Base-by-base conservation (phyloP, 2,888 invertebrate genomes). In the Drosophila austrosaltans region DNA sequence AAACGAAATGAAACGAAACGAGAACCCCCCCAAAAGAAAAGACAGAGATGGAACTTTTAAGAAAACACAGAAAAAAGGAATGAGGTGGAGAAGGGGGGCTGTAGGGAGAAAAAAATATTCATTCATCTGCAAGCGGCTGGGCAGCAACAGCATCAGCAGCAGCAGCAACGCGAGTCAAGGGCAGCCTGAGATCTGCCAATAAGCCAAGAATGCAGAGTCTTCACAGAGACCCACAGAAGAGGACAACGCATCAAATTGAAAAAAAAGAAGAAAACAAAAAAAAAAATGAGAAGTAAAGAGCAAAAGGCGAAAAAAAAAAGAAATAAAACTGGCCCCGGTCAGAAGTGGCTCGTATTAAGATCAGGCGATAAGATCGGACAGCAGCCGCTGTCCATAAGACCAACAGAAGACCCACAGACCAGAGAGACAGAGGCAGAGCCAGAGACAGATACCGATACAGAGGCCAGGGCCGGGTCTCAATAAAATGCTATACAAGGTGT, bases 401-500 rank as follows among this genome's bases (percentile, higher is more conserved):
- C 32, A 4, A 32, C 36, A 36, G 36, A 36, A 57, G 63, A 67
- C 39, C 12, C 39, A 7, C 8, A 25, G 58, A 40, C 22, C n/a
- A 59, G 75, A 76, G 73, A 69, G 76, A 77, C 32, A 36, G 61
- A 56, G 32, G 28, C 39, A 22, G 66, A 44, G 39, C 20, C 5
- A 54, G 5, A 63, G 20, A 22, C 20, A 30, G 16, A 36, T 36
- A 36, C 36, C 36, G 36, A 36, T 36, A 36, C 36, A 36, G 36
- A 2, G 32, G 65, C 44, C 61, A 44, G 69, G 79, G 82, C 74
- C 72, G 76, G 78, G 80, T 73, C 83, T 87, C 90, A 89, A 89
- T 89, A 89, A 89, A 89, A 89, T 90, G 90, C 90, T 89, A 91
- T 90, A 91, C 91, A 91, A 91, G 91, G 91, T 91, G 91, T 91